These are phyloP conservation scores for Ptychadena robeensis DNA, from an alignment of 2,797 vertebrate species.

Conservation along the genomic window DNA sequence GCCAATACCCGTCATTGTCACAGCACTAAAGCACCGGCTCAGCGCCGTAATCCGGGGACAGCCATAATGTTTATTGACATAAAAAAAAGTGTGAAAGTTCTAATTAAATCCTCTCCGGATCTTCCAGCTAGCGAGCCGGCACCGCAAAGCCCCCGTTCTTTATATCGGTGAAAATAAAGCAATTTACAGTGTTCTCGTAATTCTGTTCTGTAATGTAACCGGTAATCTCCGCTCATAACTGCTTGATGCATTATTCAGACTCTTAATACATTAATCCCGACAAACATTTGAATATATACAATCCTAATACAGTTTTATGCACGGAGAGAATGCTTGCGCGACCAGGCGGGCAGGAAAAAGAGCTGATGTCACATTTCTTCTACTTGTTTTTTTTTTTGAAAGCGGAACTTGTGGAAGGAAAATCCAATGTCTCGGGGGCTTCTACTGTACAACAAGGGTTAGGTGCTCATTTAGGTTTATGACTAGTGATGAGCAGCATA, in stretches of 20 bases:
- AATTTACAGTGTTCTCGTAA: neutral
- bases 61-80: conserved; percentile 26
- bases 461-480: too few species aligned
- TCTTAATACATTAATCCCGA: conserved; percentile 42
- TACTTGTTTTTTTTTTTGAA: neutral
- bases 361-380: neutral
- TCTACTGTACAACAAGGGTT: too few species aligned
- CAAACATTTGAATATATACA: conserved; percentile 42
- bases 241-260: conserved; percentile 29
- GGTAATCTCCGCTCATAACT: conserved; percentile 27
- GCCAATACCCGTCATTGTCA: conserved; percentile 20
- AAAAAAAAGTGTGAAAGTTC: conserved; percentile 33
- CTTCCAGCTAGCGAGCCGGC: neutral
- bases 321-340: neutral
- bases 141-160: neutral
- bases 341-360: neutral
- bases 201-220: conserved; percentile 29
- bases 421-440: too few species aligned
- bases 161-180: neutral
- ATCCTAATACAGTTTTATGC: conserved; percentile 6
- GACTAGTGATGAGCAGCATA: too few species aligned
- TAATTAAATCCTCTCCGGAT: conserved; percentile 27
- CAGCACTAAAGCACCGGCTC: neutral
- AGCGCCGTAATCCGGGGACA: neutral
- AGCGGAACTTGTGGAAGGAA: too few species aligned